Percentiles rank a stretch among this genome's conserved stretches.
These are phyloP conservation scores for Sinopyrophorus schimmeli DNA, from an alignment of 2,888 invertebrate genomes.

Conservation along the genomic window DNA sequence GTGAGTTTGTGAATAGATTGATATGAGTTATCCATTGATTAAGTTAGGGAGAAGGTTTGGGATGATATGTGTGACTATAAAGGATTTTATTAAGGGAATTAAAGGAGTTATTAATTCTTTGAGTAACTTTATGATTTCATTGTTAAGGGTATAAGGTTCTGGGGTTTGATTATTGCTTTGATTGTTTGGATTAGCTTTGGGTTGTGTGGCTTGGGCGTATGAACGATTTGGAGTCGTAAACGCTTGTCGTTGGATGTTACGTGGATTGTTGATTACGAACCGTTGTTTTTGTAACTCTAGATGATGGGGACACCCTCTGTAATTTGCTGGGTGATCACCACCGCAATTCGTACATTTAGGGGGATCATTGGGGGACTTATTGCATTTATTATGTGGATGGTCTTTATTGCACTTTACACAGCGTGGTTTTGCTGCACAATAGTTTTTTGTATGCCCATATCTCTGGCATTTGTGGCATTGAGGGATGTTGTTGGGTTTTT, in stretches of 20 bases:
- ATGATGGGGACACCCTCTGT: conserved; percentile 3
- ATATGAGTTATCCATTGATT: conserved; percentile 7
- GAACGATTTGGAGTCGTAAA: too few relatives aligned
- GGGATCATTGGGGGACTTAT: neutral
- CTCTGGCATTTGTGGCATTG: conserved; percentile 9
- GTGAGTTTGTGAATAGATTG: conserved; percentile 1
- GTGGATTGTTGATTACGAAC: too few relatives aligned
- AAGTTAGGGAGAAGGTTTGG: conserved; percentile 2
- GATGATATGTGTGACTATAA: conserved; percentile 1
- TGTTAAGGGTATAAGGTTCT: too few relatives aligned
- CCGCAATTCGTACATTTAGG: conserved; percentile 9
- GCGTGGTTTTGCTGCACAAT: conserved; percentile 1
- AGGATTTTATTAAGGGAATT: too few relatives aligned
- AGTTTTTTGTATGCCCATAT: conserved; percentile 8
- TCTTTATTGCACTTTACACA: conserved; percentile 9
- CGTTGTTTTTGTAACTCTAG: neutral
- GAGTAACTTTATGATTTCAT: too few relatives aligned
- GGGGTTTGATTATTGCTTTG: too few relatives aligned
- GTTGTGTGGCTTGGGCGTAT: too few relatives aligned
- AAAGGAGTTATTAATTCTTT: too few relatives aligned
- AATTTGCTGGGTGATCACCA: conserved; percentile 2
- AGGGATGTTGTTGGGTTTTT: conserved; percentile 3
- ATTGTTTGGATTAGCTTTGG: too few relatives aligned
- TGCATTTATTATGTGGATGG: neutral
- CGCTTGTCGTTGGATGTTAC: too few relatives aligned